Base-by-base conservation (phyloP, 2,888 invertebrate species). In the Autographa pulchrina region DNA sequence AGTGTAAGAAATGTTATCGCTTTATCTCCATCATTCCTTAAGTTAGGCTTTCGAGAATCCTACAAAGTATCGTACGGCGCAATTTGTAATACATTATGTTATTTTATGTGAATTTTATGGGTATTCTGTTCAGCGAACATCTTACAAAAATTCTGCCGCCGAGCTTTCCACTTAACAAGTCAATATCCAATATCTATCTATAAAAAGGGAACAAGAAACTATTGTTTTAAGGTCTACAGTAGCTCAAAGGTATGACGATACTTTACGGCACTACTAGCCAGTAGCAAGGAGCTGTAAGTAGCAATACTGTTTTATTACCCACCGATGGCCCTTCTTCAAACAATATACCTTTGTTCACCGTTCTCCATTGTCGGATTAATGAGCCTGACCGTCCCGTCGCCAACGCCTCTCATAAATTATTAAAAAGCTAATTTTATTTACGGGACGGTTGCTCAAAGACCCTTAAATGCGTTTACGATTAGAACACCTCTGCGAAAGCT, bases 281-380 rank as follows among this genome's bases (percentile, higher is more conserved):
- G 25, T 32, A 65, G 52, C 65, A 62, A 70, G 64, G 62, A 64
- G 11, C 71, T 32, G 63, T 72, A 66, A 81, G 70, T 70, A 73
- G 80, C 62, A 70, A 75, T 68, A 78, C 70, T 41, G 56, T 78
- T 82, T 80, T 81, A 80, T 69, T 66, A 62, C 74, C 52, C 58
- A 67, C 38, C 67, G 56, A 70, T 79, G 78, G 82, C 81, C 82
- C 82, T 84, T 79, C 81, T 81, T 82, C 83, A 85, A 88, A 90
- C 88, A 90, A 90, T 89, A 87, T 85, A 83, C 86, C 86, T 90
- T 91, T 91, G 90, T 91, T 85, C 54, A 54, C 54, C 54, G 20
- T 83, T 74, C 79, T 75, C 81, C 75, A 80, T 85, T 82, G 81
- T 77, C 79, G 74, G 82, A 86, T 88, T 88, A 89, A 89, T 86